Conservation (phyloP, 2,888 invertebrate species). For the Orgyia antiqua region DNA sequence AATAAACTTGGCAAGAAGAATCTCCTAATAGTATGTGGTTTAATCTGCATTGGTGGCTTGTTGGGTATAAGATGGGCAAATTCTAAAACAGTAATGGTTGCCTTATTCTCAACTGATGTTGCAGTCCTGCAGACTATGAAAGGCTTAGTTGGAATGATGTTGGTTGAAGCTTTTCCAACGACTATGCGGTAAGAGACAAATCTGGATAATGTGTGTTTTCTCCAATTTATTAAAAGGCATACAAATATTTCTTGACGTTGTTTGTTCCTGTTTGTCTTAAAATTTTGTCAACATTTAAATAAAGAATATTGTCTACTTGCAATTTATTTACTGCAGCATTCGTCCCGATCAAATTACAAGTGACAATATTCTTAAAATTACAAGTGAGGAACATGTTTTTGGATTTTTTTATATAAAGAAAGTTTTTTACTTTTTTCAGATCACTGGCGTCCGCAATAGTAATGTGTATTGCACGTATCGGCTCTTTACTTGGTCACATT, state of each 20-base stretch:
- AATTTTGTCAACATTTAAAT: no score
- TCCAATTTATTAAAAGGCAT: no score
- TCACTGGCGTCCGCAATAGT: slow-evolving; percentile 43
- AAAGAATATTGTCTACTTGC: no score
- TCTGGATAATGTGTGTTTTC: no score
- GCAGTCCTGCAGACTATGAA: slow-evolving; percentile 42
- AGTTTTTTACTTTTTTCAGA: slow-evolving; percentile 27
- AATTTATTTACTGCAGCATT: no score
- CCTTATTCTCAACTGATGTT: slow-evolving; percentile 39
- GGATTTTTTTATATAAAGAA: no score
- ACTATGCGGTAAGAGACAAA: slow-evolving; percentile 43
- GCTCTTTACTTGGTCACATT: slow-evolving; percentile 45
- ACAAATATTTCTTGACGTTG: no score
- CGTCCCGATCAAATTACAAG: no score
- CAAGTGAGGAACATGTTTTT: no score
- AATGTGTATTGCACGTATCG: slow-evolving; percentile 43
- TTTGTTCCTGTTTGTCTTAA: no score
- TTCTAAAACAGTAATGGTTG: slow-evolving; percentile 38
- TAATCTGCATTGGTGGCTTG: slow-evolving; percentile 26
- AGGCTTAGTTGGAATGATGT: slow-evolving; percentile 34
- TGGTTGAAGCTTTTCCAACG: slow-evolving; percentile 47
- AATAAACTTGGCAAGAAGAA: slow-evolving; percentile 41
- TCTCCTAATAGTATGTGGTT: slow-evolving; percentile 28
- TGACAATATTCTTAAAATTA: no score
- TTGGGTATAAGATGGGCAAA: slow-evolving; percentile 41